Evolutionary conservation across 2,113 vertebrate genomes (phyloP).

Genomic region (Spea multiplicata): DNA sequence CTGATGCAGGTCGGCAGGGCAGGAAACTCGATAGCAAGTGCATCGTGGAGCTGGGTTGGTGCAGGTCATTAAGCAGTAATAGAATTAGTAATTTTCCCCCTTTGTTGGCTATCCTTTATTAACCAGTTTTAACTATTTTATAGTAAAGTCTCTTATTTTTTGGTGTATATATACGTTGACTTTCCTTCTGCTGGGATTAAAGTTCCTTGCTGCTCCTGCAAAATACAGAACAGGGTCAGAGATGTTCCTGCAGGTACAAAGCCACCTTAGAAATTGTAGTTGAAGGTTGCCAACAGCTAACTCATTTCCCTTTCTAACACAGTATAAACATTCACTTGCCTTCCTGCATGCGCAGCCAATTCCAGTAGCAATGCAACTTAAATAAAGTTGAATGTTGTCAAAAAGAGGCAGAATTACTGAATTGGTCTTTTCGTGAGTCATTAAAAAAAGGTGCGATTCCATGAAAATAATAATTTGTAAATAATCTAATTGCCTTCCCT

Average conservation of each 20-base stretch:
- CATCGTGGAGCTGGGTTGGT: too few relatives aligned
- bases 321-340: conserved; percentile 49
- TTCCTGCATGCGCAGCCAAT: conserved; percentile 46
- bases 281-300: conserved; percentile 46
- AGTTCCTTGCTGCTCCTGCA: conserved; percentile 21
- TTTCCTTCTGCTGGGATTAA: conserved; percentile 24
- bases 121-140: too few relatives aligned
- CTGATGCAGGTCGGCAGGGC: too few relatives aligned
- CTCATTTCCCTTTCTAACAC: conserved; percentile 48
- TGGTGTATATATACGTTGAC: conserved; percentile 8
- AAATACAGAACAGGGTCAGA: conserved; percentile 37
- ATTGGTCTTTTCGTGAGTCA: conserved; percentile 31
- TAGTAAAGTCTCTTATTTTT: too few relatives aligned
- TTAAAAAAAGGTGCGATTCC: conserved; percentile 20
- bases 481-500: conserved; percentile 38
- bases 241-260: conserved; percentile 44
- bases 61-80: too few relatives aligned
- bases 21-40: too few relatives aligned
- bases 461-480: conserved; percentile 34
- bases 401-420: conserved; percentile 39
- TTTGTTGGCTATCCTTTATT: too few relatives aligned
- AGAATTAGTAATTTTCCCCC: too few relatives aligned
- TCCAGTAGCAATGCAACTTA: conserved; percentile 48
- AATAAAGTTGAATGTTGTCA: conserved; percentile 44
- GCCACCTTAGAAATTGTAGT: conserved; percentile 49